Evolutionary conservation across 2,113 vertebrate species (phyloP), one percentile per base, ranked within the genome.

Genomic region (Psittacus erithacus): DNA sequence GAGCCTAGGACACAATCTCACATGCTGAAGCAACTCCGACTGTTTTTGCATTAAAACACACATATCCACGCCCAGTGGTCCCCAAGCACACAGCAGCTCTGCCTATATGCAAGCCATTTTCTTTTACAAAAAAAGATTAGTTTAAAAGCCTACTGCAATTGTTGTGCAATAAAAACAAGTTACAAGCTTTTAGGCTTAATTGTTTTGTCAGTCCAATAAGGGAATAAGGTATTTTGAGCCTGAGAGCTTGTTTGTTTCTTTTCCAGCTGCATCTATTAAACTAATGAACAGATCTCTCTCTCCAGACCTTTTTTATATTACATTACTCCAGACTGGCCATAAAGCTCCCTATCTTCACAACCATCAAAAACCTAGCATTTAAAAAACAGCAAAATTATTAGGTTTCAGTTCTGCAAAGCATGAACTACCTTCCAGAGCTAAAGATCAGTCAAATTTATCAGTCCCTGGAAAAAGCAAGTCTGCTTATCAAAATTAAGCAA

Each of bases 181-280:
- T 60, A 71, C 86, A 87, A 92, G 86, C 83, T 95, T 93, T 95
- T 91, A 93, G 44, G 22, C 81, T 95, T 92, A 95, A 96, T 87
- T 91, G 35, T 35, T 94, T 95, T 74, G 79, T 79, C 81, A 69
- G 57, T 87, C 52, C 81, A 89, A 71, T 65, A 80, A 85, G 33
- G 52, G 35, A 84, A 81, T 53, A 83, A 79, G 57, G 65, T 82
- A 92, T 64, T 73, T 74, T 65, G 33, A 79, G 81, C 33, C 83
- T 18, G 29, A 92, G 27, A 89, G 47, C 57, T 76, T 60, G 27
- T 70, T 87, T 86, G 33, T 84, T 93, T 93, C 67, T 93, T 79
- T 96, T 73, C 78, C 57, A 87, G 86, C 53, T 87, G 86, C 33
- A 25, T 68, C 49, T 52, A 73, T 52, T 93, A 68, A 82, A 93